Evolutionary conservation across 2,113 vertebrate species (phyloP).

Genomic region (Alexandromys fortis): DNA sequence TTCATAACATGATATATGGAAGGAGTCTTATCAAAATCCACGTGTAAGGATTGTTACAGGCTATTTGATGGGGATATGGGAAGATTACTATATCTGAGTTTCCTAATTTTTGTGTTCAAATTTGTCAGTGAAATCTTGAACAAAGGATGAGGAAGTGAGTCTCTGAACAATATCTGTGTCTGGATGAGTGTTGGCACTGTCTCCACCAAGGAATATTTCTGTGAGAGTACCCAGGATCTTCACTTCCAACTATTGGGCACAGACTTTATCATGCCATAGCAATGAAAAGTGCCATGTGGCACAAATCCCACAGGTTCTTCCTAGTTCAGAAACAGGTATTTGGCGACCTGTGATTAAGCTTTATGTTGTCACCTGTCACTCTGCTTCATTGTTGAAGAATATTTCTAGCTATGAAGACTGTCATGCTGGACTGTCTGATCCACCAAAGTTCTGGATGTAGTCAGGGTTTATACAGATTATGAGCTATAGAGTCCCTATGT

Average conservation of each 20-base stretch:
- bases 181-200: background rate
- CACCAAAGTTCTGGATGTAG: background rate
- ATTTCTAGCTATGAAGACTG: background rate
- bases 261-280: background rate
- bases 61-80: background rate
- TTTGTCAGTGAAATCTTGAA: background rate
- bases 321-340: background rate
- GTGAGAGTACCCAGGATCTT: background rate
- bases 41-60: background rate
- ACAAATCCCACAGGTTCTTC: background rate
- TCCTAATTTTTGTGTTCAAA: background rate
- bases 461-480: background rate
- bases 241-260: background rate
- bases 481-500: background rate
- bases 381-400: background rate
- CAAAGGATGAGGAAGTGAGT: background rate
- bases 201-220: background rate
- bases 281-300: background rate
- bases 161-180: background rate
- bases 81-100: background rate
- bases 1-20: background rate
- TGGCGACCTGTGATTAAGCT: too few relatives aligned
- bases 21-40: background rate
- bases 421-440: background rate
- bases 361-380: background rate